Base-by-base conservation (phyloP, 2,888 invertebrate genomes). In the Trissoscelio sp. region DNA sequence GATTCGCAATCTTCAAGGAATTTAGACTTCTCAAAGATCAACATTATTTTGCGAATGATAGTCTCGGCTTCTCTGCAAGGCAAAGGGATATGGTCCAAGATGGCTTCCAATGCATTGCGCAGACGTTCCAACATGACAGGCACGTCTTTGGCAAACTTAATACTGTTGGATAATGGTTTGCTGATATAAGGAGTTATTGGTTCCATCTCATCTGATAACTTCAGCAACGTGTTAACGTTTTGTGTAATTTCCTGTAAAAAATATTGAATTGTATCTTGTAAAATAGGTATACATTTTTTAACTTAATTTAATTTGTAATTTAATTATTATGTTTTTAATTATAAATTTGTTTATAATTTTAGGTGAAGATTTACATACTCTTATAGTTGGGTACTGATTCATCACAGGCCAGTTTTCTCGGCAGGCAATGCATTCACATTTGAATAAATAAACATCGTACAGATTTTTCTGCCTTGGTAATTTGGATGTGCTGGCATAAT, bases 361-460 rank as follows among this genome's bases (percentile, higher is more conserved):
- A n/a, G n/a, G n/a, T n/a, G n/a, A n/a, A n/a, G n/a, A n/a, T n/a
- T n/a, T 48, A 51, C 44, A 0, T 48, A 74, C 74, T 11, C 20
- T 18, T 0, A 74, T 16, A 12, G 7, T 22, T 22, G 77, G 77
- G 37, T 60, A 69, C 0, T 55, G 6, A 7, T 20, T 20, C 14
- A 34, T 18, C 6, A 37, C 9, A 31, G 77, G 77, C 77, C 77
- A 77, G 18, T 77, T 77, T 44, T 77, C 77, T 11, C 46, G 24
- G 16, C 77, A 77, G 7, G 69, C 51, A 14, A 69, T 44, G 28
- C 77, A 77, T n/a, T 53, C 12, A 16, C 77, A 77, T 14, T 6
- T 53, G 3, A 77, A 77, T 11, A 24, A 42, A 18, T 69, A 77
- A 22, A 2, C 28, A 3, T 46, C 0, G 0, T 9, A 42, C 14